Evolutionary conservation across 2,888 invertebrate genomes (phyloP), one percentile per base, ranked within the genome.

Genomic region (Pandemis cinnamomeana): DNA sequence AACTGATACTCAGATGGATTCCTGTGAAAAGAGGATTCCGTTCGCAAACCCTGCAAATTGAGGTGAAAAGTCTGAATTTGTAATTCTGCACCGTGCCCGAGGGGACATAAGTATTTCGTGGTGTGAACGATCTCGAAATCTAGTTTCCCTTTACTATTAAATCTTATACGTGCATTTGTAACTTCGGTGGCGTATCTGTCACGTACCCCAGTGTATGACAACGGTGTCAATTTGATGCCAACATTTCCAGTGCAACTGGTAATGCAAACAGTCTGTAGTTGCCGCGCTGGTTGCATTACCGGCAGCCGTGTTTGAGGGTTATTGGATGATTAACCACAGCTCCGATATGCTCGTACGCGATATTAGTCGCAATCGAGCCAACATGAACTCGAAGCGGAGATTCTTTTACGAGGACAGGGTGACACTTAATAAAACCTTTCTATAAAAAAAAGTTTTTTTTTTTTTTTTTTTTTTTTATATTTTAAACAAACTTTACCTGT

Each of bases 101-200:
- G n/a, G n/a, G n/a, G n/a, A n/a, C n/a, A n/a, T n/a, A n/a, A n/a
- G n/a, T n/a, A n/a, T n/a, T 69, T 48, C 46, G 64, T 62, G 64
- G 55, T 10, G 7, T 13, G 61, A 55, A 58, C 15, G n/a, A 27
- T 48, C 63, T 13, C 36, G 72, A 48, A 68, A 55, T 42, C 58
- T 46, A 36, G 67, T 68, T 55, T 72, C 36, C 46, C 44, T 63
- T 48, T 51, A 41, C 41, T 69, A 73, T 73, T 46, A 64, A 73
- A 73, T 66, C 44, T 69, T 73, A 51, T 69, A 60, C 51, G 15
- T 63, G 42, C 69, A 44, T 15, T 72, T 67, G 36, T 63, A n/a
- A 63, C 41, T 72, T 68, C 5, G 48, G 48, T n/a, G 51, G 4
- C n/a, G 10, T 51, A n/a, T 51, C n/a, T 20, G 20, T 20, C 20